Evolutionary conservation across 2,888 invertebrate genomes (phyloP).

Genomic region (Eristalinus aeneus): DNA sequence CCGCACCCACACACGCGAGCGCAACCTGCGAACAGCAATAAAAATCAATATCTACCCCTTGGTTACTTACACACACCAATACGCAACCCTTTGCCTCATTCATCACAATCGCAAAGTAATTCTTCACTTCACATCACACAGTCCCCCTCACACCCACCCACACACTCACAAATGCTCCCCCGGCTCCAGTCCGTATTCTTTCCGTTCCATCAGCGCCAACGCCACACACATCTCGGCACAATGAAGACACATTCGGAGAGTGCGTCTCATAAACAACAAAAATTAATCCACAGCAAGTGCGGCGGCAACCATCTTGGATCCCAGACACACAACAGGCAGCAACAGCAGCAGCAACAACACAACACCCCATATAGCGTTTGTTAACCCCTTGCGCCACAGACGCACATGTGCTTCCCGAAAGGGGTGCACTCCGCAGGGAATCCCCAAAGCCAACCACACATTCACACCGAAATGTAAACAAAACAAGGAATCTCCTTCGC

Average conservation of each 20-base stretch:
- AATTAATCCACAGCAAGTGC: constrained; percentile 60
- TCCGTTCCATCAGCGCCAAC: constrained; percentile 55
- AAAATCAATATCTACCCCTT: background rate
- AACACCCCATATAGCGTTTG: constrained; percentile 60
- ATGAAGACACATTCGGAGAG: constrained; percentile 20
- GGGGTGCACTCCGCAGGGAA: constrained; percentile 58
- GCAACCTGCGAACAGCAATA: background rate
- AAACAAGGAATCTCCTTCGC: constrained; percentile 59
- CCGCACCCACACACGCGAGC: background rate
- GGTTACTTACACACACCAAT: background rate
- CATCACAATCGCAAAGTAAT: constrained; percentile 28
- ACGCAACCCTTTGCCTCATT: constrained; percentile 25
- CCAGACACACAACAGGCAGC: constrained; percentile 40
- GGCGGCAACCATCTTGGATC: constrained; percentile 69
- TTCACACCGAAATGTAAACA: constrained; percentile 57
- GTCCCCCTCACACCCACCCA: background rate
- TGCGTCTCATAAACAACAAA: constrained; percentile 58
- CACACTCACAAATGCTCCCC: constrained; percentile 24
- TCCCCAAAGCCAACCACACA: constrained; percentile 63
- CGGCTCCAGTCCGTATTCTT: constrained; percentile 33
- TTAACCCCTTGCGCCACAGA: constrained; percentile 61
- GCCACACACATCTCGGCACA: constrained; percentile 31
- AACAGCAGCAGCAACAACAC: constrained; percentile 4
- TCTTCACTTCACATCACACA: constrained; percentile 5
- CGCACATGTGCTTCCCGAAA: constrained; percentile 60